Conservation (phyloP, 2,113 vertebrate species). For the Takifugu flavidus region DNA sequence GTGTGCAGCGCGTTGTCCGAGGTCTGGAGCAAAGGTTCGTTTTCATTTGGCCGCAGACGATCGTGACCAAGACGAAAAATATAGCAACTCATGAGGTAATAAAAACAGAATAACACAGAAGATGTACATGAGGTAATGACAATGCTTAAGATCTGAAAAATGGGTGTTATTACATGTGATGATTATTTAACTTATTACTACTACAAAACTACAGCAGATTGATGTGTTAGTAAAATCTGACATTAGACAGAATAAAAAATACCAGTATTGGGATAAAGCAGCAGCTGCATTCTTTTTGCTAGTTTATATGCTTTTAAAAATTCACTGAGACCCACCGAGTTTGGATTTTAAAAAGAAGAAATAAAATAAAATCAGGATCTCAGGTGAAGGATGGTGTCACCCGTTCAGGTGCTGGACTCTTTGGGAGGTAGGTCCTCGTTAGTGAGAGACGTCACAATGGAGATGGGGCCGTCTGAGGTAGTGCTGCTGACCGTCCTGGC, state of each 20-base stretch:
- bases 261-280: conserved; percentile 64
- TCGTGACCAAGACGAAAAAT: conserved; percentile 52
- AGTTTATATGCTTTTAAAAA: conserved; percentile 53
- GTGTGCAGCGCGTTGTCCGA: conserved; percentile 58
- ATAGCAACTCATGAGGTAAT: conserved; percentile 61
- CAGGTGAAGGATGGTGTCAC: conserved; percentile 35
- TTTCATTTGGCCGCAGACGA: conserved; percentile 61
- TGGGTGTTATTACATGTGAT: conserved; percentile 55
- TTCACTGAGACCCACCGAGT: conserved; percentile 64
- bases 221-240: conserved; percentile 61
- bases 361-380: conserved; percentile 50
- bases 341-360: conserved; percentile 47
- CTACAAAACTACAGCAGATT: conserved; percentile 68
- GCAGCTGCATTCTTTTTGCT: conserved; percentile 69
- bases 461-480: conserved; percentile 93
- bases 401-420: conserved; percentile 94
- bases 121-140: conserved; percentile 69
- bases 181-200: conserved; percentile 65
- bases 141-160: conserved; percentile 61
- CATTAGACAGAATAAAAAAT: conserved; percentile 47
- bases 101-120: conserved; percentile 49
- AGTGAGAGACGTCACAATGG: conserved; percentile 94
- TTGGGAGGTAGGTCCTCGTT: conserved; percentile 98
- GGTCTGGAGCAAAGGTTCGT: conserved; percentile 49
- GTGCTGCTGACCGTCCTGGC: conserved; percentile 87